phyloP scores from a whole-genome alignment of 2,113 vertebrate species.

The Dicaeum eximium region DNA sequence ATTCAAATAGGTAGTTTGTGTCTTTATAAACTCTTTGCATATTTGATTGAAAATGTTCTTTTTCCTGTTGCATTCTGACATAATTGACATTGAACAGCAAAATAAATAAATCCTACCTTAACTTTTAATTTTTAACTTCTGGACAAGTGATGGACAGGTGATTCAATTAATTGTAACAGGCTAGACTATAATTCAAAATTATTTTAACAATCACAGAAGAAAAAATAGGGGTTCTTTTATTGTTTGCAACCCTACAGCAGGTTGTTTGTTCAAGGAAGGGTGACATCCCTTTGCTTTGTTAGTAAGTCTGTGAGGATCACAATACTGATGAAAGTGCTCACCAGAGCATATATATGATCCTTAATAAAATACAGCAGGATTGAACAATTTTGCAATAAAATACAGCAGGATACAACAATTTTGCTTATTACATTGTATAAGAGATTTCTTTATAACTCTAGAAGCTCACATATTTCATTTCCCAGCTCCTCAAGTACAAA shows the following conservation, averaged over 20 bases:
- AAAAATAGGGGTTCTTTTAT: fast-evolving
- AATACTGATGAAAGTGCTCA: not conserved
- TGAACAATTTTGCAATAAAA: not conserved
- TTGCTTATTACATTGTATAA: not conserved
- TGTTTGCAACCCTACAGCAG: not conserved
- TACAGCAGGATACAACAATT: not conserved
- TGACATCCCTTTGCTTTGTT: not conserved
- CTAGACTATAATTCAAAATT: not conserved
- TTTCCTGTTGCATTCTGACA: not conserved
- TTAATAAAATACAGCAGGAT: not conserved
- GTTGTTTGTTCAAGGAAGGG: not conserved
- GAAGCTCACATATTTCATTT: not conserved
- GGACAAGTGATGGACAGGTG: not conserved
- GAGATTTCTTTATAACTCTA: not conserved
- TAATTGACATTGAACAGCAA: not conserved
- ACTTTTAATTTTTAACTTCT: not conserved
- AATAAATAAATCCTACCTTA: not conserved
- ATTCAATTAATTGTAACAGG: not conserved
- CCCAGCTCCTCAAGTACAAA: not conserved
- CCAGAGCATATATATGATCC: not conserved
- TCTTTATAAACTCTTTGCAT: not conserved
- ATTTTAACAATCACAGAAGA: not conserved
- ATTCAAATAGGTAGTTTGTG: not conserved
- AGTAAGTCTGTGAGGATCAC: not conserved
- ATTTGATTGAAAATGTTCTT: not conserved